Evolutionary conservation across 2,797 vertebrate species (phyloP).

Genomic region (Pteronotus mesoamericanus): DNA sequence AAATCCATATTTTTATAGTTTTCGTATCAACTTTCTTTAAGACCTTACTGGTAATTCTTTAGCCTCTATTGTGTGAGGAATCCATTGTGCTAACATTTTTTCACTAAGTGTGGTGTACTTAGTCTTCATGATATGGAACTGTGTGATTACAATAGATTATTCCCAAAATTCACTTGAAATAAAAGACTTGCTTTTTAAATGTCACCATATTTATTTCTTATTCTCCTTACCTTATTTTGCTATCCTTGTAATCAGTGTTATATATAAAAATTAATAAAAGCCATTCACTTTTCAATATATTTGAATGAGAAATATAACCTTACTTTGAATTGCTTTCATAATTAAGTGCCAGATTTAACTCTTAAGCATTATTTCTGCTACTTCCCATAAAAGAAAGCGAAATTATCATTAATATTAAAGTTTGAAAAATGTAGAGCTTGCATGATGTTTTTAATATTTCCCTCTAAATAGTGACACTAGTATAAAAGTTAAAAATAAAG

Average conservation of each 20-base stretch:
- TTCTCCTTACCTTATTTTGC: neutral
- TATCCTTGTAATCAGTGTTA: conserved; percentile 13
- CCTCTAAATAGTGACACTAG: neutral
- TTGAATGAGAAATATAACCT: conserved; percentile 13
- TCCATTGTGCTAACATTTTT: neutral
- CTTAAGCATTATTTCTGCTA: neutral
- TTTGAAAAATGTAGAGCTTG: conserved; percentile 16
- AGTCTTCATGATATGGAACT: conserved; percentile 9
- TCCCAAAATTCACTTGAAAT: conserved; percentile 28
- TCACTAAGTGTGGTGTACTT: neutral
- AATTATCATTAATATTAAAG: neutral
- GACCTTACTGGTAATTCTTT: neutral
- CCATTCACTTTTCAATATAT: neutral
- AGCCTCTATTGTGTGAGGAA: neutral
- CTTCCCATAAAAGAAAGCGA: neutral
- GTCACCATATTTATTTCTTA: conserved; percentile 15
- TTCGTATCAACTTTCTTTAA: neutral
- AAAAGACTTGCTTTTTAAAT: conserved; percentile 35
- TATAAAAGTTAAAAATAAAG: conserved; percentile 31
- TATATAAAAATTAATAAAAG: conserved; percentile 11
- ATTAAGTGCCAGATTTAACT: conserved; percentile 14
- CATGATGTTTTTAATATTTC: conserved; percentile 35
- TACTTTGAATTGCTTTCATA: conserved; percentile 34
- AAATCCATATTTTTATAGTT: neutral
- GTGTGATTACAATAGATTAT: conserved; percentile 8